Evolutionary conservation across 2,888 invertebrate species (phyloP).

Genomic region (Parasteatoda lunata): DNA sequence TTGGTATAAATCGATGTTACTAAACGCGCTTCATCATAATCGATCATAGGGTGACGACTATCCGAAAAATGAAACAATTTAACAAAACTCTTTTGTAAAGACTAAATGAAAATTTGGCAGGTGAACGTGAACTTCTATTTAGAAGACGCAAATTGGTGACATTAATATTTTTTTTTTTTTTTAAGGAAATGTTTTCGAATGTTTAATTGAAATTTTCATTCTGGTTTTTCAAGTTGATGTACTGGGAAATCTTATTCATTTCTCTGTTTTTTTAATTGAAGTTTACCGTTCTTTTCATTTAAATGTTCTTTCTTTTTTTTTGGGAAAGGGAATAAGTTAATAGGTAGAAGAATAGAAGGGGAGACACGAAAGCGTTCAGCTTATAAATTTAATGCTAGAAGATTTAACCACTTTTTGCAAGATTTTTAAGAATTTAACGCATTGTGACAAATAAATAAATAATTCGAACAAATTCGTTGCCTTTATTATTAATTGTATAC

Average conservation of each 20-base stretch:
- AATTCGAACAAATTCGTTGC: not conserved
- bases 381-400: not conserved
- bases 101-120: not conserved
- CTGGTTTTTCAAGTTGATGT: no score
- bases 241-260: no score
- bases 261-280: no score
- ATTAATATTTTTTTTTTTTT: no score
- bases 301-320: no score
- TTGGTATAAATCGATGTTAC: not conserved
- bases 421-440: not conserved
- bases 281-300: no score
- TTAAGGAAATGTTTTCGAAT: no score
- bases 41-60: slow-evolving; percentile 46
- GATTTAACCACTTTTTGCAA: not conserved
- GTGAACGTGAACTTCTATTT: not conserved
- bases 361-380: not conserved
- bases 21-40: slow-evolving; percentile 45
- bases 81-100: not conserved
- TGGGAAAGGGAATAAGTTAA: no score
- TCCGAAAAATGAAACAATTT: slow-evolving; percentile 2
- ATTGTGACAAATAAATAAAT: not conserved
- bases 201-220: no score
- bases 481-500: not conserved
- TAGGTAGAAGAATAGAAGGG: no score
- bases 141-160: no score